Evolutionary conservation across 30 jellyfish, hydroid and myxozoan species (phyloP).

Genomic region (Pseudorhiza aurosa): DNA sequence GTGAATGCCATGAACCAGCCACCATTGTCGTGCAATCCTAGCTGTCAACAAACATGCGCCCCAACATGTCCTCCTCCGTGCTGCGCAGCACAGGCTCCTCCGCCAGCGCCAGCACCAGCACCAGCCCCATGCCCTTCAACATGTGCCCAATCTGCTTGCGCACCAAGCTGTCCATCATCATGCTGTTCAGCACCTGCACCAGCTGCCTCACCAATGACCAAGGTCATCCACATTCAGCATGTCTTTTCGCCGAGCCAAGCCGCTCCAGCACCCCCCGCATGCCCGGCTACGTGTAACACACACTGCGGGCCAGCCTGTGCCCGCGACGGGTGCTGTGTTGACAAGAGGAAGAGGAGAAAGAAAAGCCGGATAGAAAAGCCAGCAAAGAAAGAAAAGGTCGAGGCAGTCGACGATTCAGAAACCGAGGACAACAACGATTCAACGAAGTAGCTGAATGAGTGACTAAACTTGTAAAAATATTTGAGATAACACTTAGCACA

Average conservation of each 20-base stretch:
- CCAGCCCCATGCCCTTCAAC: constrained; percentile 82
- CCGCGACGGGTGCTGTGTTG: constrained; percentile 95
- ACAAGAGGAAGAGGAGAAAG: constrained; percentile 54
- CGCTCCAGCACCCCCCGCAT: constrained; percentile 71
- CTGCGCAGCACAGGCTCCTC: constrained; percentile 66
- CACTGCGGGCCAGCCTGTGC: constrained; percentile 99
- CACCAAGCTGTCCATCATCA: constrained; percentile 64
- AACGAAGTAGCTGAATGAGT: not conserved
- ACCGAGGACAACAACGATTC: constrained; percentile 10
- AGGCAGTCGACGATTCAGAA: constrained; percentile 44
- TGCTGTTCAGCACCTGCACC: constrained; percentile 77
- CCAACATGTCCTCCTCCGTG: constrained; percentile 70
- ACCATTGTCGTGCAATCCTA: constrained; percentile 78
- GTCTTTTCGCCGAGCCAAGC: constrained; percentile 79
- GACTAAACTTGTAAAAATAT: not conserved
- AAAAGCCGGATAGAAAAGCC: constrained; percentile 55
- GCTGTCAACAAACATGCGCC: constrained; percentile 59
- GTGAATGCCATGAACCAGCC: constrained; percentile 73
- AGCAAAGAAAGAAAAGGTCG: not conserved
- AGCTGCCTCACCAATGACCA: constrained; percentile 77
- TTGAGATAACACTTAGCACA: too few species aligned
- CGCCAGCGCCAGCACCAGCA: constrained; percentile 87
- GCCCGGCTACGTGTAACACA: constrained; percentile 91
- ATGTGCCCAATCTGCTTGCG: constrained; percentile 51
- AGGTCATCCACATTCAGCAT: constrained; percentile 85